Evolutionary conservation across 2,888 invertebrate genomes (phyloP).

Genomic region (Leptopilina myrica): DNA sequence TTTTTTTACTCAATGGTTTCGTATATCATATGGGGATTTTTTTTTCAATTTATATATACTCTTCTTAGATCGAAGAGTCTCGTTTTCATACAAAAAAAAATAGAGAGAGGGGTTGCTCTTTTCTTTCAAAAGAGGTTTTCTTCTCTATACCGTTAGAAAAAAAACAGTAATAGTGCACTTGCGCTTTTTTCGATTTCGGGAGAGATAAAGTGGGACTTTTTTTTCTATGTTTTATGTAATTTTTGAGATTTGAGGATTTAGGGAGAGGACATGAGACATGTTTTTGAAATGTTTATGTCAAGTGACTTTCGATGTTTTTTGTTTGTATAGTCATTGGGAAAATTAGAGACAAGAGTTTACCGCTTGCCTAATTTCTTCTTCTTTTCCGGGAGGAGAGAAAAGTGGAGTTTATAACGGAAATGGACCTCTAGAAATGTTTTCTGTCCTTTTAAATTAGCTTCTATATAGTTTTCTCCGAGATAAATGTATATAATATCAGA

Average conservation of each 20-base stretch:
- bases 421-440: constrained; percentile 11
- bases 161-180: constrained; percentile 21
- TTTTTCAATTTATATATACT: constrained; percentile 4
- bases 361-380: constrained; percentile 7
- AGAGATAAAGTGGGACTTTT: not conserved
- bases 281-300: not conserved
- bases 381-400: not conserved
- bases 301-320: constrained; percentile 31
- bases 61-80: constrained; percentile 6
- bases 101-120: constrained; percentile 21
- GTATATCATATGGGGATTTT: not conserved
- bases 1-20: constrained; percentile 17
- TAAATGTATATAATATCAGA: too few species aligned
- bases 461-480: not conserved
- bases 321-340: not conserved
- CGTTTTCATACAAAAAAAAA: not conserved
- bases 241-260: too few species aligned
- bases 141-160: not conserved
- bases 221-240: too few species aligned
- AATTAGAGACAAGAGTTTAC: constrained; percentile 4
- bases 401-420: constrained; percentile 14
- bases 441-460: constrained; percentile 20
- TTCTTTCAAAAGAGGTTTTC: constrained; percentile 10
- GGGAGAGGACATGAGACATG: not conserved
- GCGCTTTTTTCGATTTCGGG: not conserved